A percentile compares a stretch with the other conserved stretches of the same genome.
Evolutionary conservation across 30 jellyfish, hydroid and myxozoan species (phyloP).

Genomic region (Hydra vulgaris): DNA sequence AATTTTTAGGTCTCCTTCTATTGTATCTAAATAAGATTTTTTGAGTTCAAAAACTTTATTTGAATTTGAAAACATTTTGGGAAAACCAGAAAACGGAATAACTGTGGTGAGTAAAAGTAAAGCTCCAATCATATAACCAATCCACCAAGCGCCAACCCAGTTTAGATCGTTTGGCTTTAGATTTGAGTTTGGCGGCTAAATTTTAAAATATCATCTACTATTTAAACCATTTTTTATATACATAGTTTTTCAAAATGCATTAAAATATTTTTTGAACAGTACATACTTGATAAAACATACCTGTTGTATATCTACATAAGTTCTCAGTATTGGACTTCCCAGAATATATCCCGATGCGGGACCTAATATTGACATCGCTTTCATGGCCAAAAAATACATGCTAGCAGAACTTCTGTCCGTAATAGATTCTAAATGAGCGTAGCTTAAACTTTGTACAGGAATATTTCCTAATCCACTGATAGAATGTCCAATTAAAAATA

Average conservation of each 20-base stretch:
- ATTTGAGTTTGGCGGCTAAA: slow-evolving; percentile 53
- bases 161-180: slow-evolving; percentile 52
- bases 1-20: slow-evolving; percentile 19
- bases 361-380: background rate
- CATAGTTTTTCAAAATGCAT: background rate
- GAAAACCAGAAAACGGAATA: slow-evolving; percentile 66
- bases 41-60: slow-evolving; percentile 26
- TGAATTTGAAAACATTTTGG: slow-evolving; percentile 43
- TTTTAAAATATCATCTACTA: background rate
- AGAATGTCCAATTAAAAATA: slow-evolving; percentile 14
- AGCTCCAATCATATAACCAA: slow-evolving; percentile 55
- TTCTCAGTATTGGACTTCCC: slow-evolving; percentile 6
- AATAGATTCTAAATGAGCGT: slow-evolving; percentile 25
- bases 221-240: background rate
- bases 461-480: slow-evolving; percentile 38
- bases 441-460: slow-evolving; percentile 31
- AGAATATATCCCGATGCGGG: slow-evolving; percentile 12
- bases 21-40: slow-evolving; percentile 33
- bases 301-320: slow-evolving; percentile 11
- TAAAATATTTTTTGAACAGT: background rate
- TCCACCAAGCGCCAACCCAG: slow-evolving; percentile 99
- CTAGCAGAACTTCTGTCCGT: slow-evolving; percentile 17
- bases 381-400: background rate
- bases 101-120: slow-evolving; percentile 28
- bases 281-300: background rate